A percentile compares a stretch with the other conserved stretches of the same genome.
Evolutionary conservation across 2,888 invertebrate genomes (phyloP).

Genomic region (Xylophagus ater): DNA sequence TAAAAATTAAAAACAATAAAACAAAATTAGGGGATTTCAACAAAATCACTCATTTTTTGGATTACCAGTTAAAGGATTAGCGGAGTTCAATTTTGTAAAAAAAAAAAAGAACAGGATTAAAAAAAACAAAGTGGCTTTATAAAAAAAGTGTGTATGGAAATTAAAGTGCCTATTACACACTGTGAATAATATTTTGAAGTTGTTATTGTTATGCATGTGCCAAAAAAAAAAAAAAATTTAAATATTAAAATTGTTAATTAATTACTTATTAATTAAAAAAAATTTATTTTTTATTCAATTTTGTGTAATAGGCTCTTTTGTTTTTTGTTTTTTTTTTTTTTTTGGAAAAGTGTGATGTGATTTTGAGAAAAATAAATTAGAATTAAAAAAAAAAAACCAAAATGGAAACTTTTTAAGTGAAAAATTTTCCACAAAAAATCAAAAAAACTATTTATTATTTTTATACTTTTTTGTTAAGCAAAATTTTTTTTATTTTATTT

Average conservation of each 20-base stretch:
- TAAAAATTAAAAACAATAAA: too few species aligned
- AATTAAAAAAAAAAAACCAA: too few species aligned
- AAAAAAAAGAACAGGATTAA: conserved; percentile 6
- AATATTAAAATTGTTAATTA: background rate
- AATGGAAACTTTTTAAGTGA: too few species aligned
- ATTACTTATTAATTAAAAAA: background rate
- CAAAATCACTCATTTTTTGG: conserved; percentile 6
- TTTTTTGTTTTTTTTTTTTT: too few species aligned
- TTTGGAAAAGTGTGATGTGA: too few species aligned
- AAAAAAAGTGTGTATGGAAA: conserved; percentile 11
- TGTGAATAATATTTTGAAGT: conserved; percentile 8
- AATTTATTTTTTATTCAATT: background rate
- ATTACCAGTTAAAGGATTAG: conserved; percentile 17
- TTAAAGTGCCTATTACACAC: conserved; percentile 20
- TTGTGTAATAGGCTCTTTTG: conserved; percentile 16
- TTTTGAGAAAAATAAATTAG: too few species aligned
- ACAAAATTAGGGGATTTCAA: too few species aligned
- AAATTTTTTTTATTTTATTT: too few species aligned
- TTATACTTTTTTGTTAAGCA: too few species aligned
- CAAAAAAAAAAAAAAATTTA: conserved; percentile 1
- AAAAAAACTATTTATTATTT: too few species aligned
- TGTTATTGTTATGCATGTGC: background rate
- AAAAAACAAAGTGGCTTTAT: conserved; percentile 8
- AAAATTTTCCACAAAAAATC: too few species aligned
- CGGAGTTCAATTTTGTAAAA: conserved; percentile 2